Evolutionary conservation across 1,140 invertebrate genomes (phyloP).

Genomic region (Phymastichus coffea): DNA sequence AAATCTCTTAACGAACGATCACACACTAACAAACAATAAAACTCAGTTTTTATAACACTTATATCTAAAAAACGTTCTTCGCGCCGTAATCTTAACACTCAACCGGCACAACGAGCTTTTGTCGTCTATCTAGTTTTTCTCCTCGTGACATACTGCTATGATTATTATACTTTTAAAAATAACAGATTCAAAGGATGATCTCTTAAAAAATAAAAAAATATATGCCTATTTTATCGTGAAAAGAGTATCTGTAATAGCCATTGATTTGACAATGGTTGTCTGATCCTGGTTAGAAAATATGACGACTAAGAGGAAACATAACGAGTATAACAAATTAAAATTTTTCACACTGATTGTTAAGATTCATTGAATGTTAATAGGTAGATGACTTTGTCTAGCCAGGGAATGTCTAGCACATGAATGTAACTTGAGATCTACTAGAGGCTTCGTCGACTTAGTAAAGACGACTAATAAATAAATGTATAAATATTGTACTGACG

Average conservation of each 20-base stretch:
- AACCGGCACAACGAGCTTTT: conserved; percentile 12
- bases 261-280: not conserved
- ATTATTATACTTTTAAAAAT: not conserved
- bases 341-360: too few relatives aligned
- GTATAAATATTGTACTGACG: too few relatives aligned
- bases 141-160: not conserved
- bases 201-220: not conserved
- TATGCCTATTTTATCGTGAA: not conserved
- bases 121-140: conserved; percentile 7
- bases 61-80: conserved; percentile 9
- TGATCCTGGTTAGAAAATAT: not conserved
- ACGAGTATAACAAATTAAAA: too few relatives aligned
- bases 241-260: not conserved
- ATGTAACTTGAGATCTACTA: conserved; percentile 1
- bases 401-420: not conserved
- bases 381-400: conserved; percentile 9
- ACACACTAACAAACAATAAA: conserved; percentile 19
- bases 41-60: conserved; percentile 25
- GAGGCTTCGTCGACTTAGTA: not conserved
- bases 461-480: not conserved
- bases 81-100: conserved; percentile 7
- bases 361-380: too few relatives aligned
- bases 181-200: not conserved
- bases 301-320: too few relatives aligned
- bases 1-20: conserved; percentile 22